Evolutionary conservation across 2,797 vertebrate species (phyloP).

Genomic region (Crenichthys baileyi): DNA sequence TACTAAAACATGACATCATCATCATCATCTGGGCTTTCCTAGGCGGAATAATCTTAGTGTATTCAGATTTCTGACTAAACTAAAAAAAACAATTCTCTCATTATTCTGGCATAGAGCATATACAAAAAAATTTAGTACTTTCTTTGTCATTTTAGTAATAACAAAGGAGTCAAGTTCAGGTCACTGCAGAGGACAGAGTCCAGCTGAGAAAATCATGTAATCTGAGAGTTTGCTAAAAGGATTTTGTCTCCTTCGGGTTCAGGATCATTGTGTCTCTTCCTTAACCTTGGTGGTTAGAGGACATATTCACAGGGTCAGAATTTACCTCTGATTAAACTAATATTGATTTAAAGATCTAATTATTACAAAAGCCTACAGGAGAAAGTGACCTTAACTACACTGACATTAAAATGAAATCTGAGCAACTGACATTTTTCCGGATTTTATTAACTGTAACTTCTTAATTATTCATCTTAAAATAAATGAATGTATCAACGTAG

Average conservation of each 20-base stretch:
- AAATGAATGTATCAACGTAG: background rate
- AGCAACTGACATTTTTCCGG: background rate
- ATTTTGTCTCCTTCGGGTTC: conserved; percentile 18
- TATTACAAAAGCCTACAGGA: background rate
- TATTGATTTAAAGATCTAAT: conserved; percentile 23
- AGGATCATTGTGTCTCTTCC: conserved; percentile 14
- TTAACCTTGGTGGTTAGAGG: conserved; percentile 5
- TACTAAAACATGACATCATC: background rate
- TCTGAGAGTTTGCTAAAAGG: conserved; percentile 53
- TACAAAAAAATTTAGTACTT: background rate
- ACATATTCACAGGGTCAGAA: conserved; percentile 8
- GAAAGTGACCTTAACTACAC: background rate
- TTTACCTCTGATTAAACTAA: conserved; percentile 13
- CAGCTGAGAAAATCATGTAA: conserved; percentile 58
- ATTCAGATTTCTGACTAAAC: background rate
- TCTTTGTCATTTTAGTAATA: no score
- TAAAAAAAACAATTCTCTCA: background rate
- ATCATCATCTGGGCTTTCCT: background rate
- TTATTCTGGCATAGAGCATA: background rate
- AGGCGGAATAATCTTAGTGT: background rate
- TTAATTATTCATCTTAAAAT: background rate
- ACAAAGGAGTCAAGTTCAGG: conserved; percentile 15
- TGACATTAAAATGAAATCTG: background rate
- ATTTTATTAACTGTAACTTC: background rate
- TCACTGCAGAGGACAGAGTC: conserved; percentile 17